Base-by-base conservation (phyloP, 2,888 invertebrate species). In the Polylopha cassiicola region DNA sequence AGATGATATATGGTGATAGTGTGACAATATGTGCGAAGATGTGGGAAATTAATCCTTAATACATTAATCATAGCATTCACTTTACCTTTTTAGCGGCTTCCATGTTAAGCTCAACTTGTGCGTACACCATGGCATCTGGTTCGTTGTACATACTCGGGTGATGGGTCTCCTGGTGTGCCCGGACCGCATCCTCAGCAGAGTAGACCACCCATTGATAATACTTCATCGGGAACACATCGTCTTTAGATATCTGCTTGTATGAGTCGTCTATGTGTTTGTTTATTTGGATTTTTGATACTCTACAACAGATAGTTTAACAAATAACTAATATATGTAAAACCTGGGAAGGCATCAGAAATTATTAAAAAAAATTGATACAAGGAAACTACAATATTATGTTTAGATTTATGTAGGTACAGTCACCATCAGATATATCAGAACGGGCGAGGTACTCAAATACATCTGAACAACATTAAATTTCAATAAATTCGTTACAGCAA, bases 51-150 rank as follows among this genome's bases (percentile, higher is more conserved):
- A n/a, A n/a, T n/a, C n/a, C n/a, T n/a, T n/a, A n/a, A n/a, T n/a
- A n/a, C 10, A 4, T 32, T 8, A 39, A 43, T 21, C 9, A 29
- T 27, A 18, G 10, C 8, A 6, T 30, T 18, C 7, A 20, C n/a
- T 26, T 14, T 58, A 89, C 90, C 82, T 89, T 89, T 65, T 90
- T 92, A 46, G 87, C 89, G 34, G 89, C 90, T 49, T 87, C 87
- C 92, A 97, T 92, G 65, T 97, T 92, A 2, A 97, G 70, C 66
- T 97, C 95, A 39, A 97, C 82, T 20, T 88, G 76, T 2, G 92
- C 89, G 48, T 87, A 87, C 0, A 97, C 69, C 7, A 89, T 75
- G 0, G 94, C 91, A 66, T 92, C 86, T 0, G 94, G 93, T 20
- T 87, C 75, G 73, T 97, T 93, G 58, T 90, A 92, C 81, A 96